Percentiles rank a stretch among this genome's conserved stretches.
phyloP scores from a whole-genome alignment of 2,888 invertebrate species.

The Lingula anatina region DNA sequence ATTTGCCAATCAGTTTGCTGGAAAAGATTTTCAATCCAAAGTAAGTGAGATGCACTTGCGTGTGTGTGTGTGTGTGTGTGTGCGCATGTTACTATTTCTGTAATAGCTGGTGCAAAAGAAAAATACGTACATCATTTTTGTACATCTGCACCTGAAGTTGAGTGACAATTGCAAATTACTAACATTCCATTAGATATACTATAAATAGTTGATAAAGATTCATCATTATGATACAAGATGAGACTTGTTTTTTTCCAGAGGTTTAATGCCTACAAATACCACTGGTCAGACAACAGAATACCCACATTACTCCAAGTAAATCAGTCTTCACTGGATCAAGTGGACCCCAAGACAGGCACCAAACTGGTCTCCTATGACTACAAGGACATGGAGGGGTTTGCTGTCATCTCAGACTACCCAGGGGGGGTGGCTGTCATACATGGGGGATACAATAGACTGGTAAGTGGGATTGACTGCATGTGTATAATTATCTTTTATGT shows the following conservation, averaged over 20 bases:
- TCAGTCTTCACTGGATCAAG: constrained; percentile 85
- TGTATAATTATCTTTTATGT: not conserved
- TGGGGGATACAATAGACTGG: constrained; percentile 82
- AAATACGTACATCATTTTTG: too few species aligned
- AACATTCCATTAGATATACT: too few species aligned
- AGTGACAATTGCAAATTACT: too few species aligned
- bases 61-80: too few species aligned
- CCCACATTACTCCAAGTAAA: constrained; percentile 86
- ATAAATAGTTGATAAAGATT: not conserved
- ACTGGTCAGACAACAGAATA: constrained; percentile 90
- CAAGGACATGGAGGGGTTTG: constrained; percentile 78
- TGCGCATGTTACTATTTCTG: too few species aligned
- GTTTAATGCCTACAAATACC: constrained; percentile 88
- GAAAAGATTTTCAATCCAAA: constrained; percentile 30
- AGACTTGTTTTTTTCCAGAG: constrained; percentile 56
- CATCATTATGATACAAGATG: too few species aligned
- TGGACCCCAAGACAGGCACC: constrained; percentile 79
- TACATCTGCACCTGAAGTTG: too few species aligned
- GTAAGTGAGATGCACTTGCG: constrained; percentile 18
- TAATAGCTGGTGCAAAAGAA: too few species aligned
- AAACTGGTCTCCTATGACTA: constrained; percentile 77
- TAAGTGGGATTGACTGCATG: too few species aligned
- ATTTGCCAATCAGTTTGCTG: constrained; percentile 48
- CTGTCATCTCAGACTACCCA: constrained; percentile 73
- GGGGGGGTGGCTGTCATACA: constrained; percentile 88